Evolutionary conservation across 2,797 vertebrate species (phyloP).

Genomic region (Eidolon dupreanum): DNA sequence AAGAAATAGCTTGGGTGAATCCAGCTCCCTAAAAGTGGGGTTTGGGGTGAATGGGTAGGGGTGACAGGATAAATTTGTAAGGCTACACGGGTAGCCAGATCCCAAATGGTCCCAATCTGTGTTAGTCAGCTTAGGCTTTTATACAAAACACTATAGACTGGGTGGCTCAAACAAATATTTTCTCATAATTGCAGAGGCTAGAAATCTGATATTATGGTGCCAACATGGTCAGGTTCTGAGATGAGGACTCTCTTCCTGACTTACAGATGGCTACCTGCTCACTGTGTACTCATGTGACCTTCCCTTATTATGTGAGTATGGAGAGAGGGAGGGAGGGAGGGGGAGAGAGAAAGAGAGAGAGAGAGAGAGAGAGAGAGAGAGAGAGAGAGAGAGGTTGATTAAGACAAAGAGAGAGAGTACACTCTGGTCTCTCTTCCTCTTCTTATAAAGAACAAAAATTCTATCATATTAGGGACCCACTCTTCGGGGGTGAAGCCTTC

Average conservation of each 20-base stretch:
- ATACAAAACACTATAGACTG: neutral
- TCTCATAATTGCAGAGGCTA: neutral
- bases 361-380: neutral
- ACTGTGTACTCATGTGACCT: neutral
- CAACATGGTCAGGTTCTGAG: neutral
- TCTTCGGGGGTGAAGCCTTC: neutral
- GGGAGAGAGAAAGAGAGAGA: neutral
- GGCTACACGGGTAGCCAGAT: neutral
- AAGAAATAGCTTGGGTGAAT: neutral
- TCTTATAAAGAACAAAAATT: neutral
- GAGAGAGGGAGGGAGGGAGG: neutral
- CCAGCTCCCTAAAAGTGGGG: neutral
- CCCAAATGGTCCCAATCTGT: neutral
- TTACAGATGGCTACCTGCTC: neutral
- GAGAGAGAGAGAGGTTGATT: neutral
- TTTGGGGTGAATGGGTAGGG: neutral
- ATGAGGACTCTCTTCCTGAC: neutral
- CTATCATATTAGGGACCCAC: neutral
- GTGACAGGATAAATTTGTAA: neutral
- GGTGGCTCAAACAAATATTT: neutral
- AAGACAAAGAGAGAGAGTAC: too few relatives aligned
- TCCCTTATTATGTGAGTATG: neutral
- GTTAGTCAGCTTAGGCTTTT: neutral
- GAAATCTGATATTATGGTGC: neutral
- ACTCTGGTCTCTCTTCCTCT: neutral